These are phyloP conservation scores for Apteryx owenii DNA, from an alignment of 2,113 vertebrate genomes.

Conservation along the genomic window DNA sequence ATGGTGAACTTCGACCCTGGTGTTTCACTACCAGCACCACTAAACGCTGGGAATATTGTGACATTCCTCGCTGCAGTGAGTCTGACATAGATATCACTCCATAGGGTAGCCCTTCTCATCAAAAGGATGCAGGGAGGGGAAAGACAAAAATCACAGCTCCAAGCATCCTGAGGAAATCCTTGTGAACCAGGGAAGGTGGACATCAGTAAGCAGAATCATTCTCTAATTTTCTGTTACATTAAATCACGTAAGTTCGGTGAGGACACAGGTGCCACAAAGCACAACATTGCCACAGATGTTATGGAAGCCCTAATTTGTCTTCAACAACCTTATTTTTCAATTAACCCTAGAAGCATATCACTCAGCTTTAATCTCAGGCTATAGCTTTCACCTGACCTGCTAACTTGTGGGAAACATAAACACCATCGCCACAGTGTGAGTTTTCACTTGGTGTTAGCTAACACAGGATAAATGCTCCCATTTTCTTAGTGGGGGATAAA, in stretches of 20 bases:
- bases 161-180: neutral
- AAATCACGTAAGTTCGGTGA: neutral
- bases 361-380: neutral
- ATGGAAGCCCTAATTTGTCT: neutral
- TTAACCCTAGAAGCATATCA: neutral
- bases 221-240: neutral
- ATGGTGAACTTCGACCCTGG: conserved; percentile 91
- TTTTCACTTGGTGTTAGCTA: neutral
- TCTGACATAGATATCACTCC: neutral
- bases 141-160: neutral
- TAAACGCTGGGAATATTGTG: conserved; percentile 92
- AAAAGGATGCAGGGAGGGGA: neutral
- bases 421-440: neutral
- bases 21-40: conserved; percentile 86
- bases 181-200: neutral
- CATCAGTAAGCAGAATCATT: neutral
- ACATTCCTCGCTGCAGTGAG: conserved; percentile 89
- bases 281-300: neutral
- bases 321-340: neutral
- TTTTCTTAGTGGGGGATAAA: neutral
- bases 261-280: neutral
- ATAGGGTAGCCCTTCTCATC: neutral
- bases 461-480: neutral
- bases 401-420: neutral
- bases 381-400: neutral